These are phyloP conservation scores for Pyrocoelia pectoralis DNA, from an alignment of 2,888 invertebrate species.

Conservation along the genomic window DNA sequence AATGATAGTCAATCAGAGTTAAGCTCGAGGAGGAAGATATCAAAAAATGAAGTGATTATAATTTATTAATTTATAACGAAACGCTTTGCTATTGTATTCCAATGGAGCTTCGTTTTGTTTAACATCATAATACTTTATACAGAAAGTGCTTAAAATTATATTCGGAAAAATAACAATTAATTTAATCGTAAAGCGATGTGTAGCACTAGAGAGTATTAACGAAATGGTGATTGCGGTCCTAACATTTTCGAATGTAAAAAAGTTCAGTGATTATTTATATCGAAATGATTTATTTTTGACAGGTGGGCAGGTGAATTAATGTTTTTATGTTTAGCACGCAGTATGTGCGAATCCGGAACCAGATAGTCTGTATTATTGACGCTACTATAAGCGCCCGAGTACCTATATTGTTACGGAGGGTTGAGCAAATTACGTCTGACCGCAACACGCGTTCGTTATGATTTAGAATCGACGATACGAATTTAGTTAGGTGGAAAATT, in stretches of 20 bases:
- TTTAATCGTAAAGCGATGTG: too few relatives aligned
- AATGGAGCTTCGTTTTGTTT: too few relatives aligned
- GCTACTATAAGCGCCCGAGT: constrained; percentile 23
- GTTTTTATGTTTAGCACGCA: constrained; percentile 24
- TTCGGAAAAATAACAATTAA: too few relatives aligned
- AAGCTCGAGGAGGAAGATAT: too few relatives aligned
- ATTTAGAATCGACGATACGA: constrained; percentile 35
- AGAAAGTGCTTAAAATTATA: too few relatives aligned
- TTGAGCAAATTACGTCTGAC: constrained; percentile 40
- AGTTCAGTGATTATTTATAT: constrained; percentile 7
- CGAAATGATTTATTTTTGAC: constrained; percentile 1
- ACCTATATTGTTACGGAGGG: constrained; percentile 37
- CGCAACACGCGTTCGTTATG: constrained; percentile 31
- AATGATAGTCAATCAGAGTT: too few relatives aligned
- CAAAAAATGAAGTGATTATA: too few relatives aligned
- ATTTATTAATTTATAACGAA: too few relatives aligned
- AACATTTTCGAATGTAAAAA: background rate
- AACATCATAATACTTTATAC: too few relatives aligned
- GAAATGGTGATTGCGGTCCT: background rate
- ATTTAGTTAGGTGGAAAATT: constrained; percentile 38
- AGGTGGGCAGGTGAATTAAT: constrained; percentile 20
- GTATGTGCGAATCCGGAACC: constrained; percentile 27
- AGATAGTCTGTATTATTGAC: constrained; percentile 30
- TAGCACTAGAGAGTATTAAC: too few relatives aligned
- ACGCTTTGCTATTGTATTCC: too few relatives aligned